Conservation (phyloP, 2,113 vertebrate genomes). For the Chloropsis hardwickii region DNA sequence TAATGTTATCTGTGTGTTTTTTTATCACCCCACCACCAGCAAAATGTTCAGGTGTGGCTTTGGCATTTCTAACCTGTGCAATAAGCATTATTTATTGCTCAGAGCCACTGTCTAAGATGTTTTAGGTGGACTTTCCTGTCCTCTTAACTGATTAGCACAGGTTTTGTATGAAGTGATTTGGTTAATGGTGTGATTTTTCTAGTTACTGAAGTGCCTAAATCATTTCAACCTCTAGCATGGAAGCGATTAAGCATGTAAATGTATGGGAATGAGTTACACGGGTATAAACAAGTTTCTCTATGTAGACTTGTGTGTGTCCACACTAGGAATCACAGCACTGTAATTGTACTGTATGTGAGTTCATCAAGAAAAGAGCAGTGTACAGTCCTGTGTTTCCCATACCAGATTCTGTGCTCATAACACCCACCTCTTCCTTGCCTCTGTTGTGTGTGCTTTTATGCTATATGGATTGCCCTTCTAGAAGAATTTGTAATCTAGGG, state of each 20-base stretch:
- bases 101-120: slow-evolving; percentile 24
- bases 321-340: not conserved
- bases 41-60: slow-evolving; percentile 26
- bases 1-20: slow-evolving; percentile 59
- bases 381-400: not conserved
- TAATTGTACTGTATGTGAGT: not conserved
- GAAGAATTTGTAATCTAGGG: not conserved
- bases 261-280: not conserved
- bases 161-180: slow-evolving; percentile 29
- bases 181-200: slow-evolving; percentile 32
- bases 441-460: not conserved
- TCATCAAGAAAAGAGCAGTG: not conserved
- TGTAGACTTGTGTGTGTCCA: not conserved
- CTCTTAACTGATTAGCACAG: not conserved
- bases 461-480: not conserved
- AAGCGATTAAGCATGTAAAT: slow-evolving; percentile 27
- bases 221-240: not conserved
- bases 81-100: slow-evolving; percentile 22
- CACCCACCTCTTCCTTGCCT: not conserved
- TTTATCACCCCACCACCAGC: slow-evolving; percentile 20
- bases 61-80: not conserved
- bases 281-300: not conserved
- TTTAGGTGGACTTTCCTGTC: slow-evolving; percentile 54
- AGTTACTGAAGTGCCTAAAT: not conserved
- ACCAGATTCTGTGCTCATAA: not conserved